Evolutionary conservation across 1,140 invertebrate genomes (phyloP), one percentile per base, ranked within the genome.

Genomic region (Phenacoccus solenopsis): DNA sequence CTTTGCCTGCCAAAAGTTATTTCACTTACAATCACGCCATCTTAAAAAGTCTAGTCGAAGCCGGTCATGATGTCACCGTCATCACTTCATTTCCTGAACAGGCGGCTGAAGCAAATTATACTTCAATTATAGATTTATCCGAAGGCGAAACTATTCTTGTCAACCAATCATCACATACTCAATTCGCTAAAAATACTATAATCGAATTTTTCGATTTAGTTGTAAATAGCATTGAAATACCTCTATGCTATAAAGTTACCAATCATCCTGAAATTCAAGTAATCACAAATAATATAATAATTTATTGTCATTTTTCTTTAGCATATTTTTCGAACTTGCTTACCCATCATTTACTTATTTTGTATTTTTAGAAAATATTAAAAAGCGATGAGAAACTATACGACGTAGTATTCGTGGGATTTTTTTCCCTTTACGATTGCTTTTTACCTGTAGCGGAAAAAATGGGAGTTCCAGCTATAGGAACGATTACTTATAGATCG

Each of bases 1-100:
- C 38, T 9, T 9, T 49, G 16, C 38, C 38, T 3, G 38, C 20
- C 20, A 49, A 49, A 49, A 49, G 38, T 16, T n/a, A n/a, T 5
- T 49, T 9, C 16, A 49, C 5, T 16, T 49, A 2, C 20, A n/a
- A 49, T 49, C 13, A 49, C 28, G 69, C 64, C 16, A 64, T 68
- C 49, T 35, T 70, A 24, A 38, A 28, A 70, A 28, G 30, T 56
- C 56, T 70, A 57, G 27, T 27, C 30, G 30, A 73, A 25, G 64
- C 22, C 24, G 25, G 25, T 4, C 64, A 67, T 27, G n/a, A 20
- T 3, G 64, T 67, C 24, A 67, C 64, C 13, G 64, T 28, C 1
- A n/a, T 67, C 24, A 67, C 64, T 27, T n/a, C 64, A n/a, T 67
- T 49, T 7, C 64, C 35, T n/a, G 64, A 68, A 0, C 5, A 49